Conservation (phyloP, 2,113 vertebrate species). For the Seriola quinqueradiata region DNA sequence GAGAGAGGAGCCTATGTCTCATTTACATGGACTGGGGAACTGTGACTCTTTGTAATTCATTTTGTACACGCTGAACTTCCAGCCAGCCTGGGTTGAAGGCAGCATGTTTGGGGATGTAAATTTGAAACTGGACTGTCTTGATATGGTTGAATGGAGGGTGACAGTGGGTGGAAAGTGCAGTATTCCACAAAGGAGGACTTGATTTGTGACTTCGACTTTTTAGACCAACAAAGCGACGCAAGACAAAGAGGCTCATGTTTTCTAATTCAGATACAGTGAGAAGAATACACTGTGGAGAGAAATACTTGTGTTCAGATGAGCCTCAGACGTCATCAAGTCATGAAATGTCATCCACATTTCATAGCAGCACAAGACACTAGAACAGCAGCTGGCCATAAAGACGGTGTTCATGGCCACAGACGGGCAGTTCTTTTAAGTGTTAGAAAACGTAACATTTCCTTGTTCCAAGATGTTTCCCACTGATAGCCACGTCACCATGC, state of each 20-base stretch:
- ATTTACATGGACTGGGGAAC: constrained; percentile 79
- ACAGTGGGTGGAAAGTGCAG: constrained; percentile 62
- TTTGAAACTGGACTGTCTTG: constrained; percentile 51
- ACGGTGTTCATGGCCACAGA: background rate
- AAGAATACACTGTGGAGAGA: constrained; percentile 1
- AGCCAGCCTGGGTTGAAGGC: constrained; percentile 33
- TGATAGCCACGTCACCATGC: constrained; percentile 22
- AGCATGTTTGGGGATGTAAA: constrained; percentile 53
- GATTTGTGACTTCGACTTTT: constrained; percentile 64
- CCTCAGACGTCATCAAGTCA: constrained; percentile 17
- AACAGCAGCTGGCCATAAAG: background rate
- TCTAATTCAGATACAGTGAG: constrained; percentile 34
- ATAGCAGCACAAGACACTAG: background rate
- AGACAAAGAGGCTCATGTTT: constrained; percentile 16
- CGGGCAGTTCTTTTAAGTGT: constrained; percentile 17
- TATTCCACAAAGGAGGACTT: constrained; percentile 64
- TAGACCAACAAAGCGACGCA: constrained; percentile 39
- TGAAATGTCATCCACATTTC: constrained; percentile 33
- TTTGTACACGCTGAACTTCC: constrained; percentile 43
- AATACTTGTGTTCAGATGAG: background rate
- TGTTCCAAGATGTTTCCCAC: constrained; percentile 43
- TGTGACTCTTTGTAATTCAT: constrained; percentile 77
- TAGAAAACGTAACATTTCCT: constrained; percentile 51
- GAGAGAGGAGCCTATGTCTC: constrained; percentile 65
- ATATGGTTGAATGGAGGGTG: constrained; percentile 17